Evolutionary conservation across 1,140 invertebrate species (phyloP), one percentile per base, ranked within the genome.

Genomic region (Calephelis virginiensis): DNA sequence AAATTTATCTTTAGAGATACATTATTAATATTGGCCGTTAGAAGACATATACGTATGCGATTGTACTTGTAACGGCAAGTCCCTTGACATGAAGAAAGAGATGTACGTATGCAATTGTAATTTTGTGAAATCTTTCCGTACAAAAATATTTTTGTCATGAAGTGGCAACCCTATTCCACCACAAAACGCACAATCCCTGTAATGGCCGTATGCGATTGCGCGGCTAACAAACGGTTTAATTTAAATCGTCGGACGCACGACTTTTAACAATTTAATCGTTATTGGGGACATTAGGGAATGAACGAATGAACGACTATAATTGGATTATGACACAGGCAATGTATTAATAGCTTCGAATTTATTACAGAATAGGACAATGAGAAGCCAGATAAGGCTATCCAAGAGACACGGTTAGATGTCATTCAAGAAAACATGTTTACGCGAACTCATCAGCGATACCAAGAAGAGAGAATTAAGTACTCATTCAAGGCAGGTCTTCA

Each of bases 201-300:
- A 70, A 74, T 67, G 72, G 70, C 48, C 28, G 64, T 28, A 46
- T 47, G 62, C 67, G 68, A 70, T 75, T 64, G 68, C 60, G 61
- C 69, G 71, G 71, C 73, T 72, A 74, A 72, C 75, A 74, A 74
- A 72, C 72, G 68, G 64, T 61, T 76, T 70, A 70, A 72, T 74
- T 72, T 69, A 71, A 47, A 66, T 62, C 11, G 63, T 66, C 62
- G 53, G 67, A 50, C 48, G 38, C 63, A 63, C 63, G 37, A 61
- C 63, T 69, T 69, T 69, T 69, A 68, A 61, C 56, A 63, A 11
- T 45, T 28, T 53, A 47, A 69, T 64, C 46, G 45, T 61, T 14
- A 37, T 63, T 40, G 63, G 47, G 47, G 49, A 50, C 49, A 50
- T 50, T 50, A 50, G 13, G 13, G 11, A 59, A 61, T 45, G 38